Evolutionary conservation across 2,797 vertebrate genomes (phyloP), one percentile per base, ranked within the genome.

Genomic region (Petrocephalus schoutedeni): DNA sequence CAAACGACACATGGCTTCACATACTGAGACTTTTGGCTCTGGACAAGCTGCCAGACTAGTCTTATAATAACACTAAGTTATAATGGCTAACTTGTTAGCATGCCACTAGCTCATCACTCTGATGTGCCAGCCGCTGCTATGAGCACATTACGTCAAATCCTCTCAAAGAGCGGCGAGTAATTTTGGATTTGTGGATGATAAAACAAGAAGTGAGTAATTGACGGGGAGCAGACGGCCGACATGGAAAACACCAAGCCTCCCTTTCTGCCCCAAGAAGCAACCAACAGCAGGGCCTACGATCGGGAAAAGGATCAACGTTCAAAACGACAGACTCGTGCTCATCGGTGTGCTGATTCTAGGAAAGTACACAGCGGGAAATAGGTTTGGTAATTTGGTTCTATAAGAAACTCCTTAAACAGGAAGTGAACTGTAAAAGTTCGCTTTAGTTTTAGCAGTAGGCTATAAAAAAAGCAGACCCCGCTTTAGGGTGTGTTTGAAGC

Each of bases 21-120:
- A 77, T 77, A 77, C 36, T n/a, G 32, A 77, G 32, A 77, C 71
- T 77, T 45, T 77, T 77, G 71, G 16, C 36, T 77, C 71, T 77
- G 71, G 71, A 77, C 36, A 77, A 45, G 19, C 71, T 45, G 36
- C 71, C 71, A 77, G 4, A 41, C 64, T 67, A 32, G 64, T 28
- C 64, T 67, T 67, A 36, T 67, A 41, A 77, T 77, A 45, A 45
- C 71, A 77, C 14, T n/a, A 32, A 4, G 64, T 67, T 67, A 67
- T 67, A 77, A 77, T 77, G 71, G 71, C 71, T 77, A 77, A 41
- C 71, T 45, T 77, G 71, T 77, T 77, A 77, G 71, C 49, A 23
- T 53, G 80, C 80, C 49, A 23, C 80, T 83, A 21, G 49, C 41
- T 83, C 41, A 21, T 21, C 49, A 28, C n/a, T 83, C 49, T 49